Conservation (phyloP, 2,113 vertebrate genomes). For the Atherinomorus stipes region DNA sequence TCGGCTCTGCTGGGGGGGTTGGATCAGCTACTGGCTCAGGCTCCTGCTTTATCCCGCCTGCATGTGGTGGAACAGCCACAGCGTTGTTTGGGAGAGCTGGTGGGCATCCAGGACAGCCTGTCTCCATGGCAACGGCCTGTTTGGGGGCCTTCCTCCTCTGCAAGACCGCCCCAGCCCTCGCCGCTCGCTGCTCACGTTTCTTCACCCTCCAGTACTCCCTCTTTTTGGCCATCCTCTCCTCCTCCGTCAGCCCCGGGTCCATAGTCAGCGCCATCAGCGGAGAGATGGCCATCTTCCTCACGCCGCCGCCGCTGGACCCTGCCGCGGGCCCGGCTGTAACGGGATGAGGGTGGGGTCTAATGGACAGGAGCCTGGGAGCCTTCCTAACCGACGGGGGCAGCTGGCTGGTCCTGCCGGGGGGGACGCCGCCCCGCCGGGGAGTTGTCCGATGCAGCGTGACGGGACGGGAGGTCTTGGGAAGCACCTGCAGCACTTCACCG, state of each 20-base stretch:
- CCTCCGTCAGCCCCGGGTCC: constrained; percentile 51
- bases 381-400: constrained; percentile 18
- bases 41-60: constrained; percentile 72
- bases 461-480: neutral
- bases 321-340: neutral
- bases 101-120: neutral
- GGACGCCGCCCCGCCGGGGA: neutral
- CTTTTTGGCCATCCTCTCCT: constrained; percentile 76
- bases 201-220: constrained; percentile 82
- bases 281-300: constrained; percentile 66
- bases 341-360: constrained; percentile 22
- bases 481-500: constrained; percentile 1
- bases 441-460: constrained; percentile 7
- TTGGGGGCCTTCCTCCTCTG: constrained; percentile 62
- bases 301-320: constrained; percentile 47
- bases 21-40: constrained; percentile 57
- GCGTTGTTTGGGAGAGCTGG: neutral
- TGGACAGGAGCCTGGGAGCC: constrained; percentile 10
- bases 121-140: neutral
- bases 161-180: constrained; percentile 26
- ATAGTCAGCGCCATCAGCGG: neutral
- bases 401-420: neutral
- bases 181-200: constrained; percentile 81
- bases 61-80: constrained; percentile 1
- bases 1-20: constrained; percentile 48